A percentile compares a stretch with the other conserved stretches of the same genome.
Conservation (phyloP, 2,113 vertebrate species). For the Bos taurus region DNA sequence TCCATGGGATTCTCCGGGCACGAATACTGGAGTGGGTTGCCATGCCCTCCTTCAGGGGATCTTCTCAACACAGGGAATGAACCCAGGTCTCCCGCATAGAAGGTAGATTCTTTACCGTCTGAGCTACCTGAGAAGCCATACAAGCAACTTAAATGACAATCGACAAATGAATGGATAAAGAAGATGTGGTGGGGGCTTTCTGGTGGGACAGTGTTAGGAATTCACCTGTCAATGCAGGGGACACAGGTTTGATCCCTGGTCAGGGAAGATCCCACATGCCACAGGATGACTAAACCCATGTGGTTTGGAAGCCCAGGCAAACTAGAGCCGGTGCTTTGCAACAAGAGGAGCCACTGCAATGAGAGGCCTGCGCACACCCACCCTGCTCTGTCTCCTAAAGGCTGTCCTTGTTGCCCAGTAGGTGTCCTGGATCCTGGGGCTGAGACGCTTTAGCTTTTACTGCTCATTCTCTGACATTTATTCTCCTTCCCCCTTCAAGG, state of each 20-base stretch:
- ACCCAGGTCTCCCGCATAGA: too few relatives aligned
- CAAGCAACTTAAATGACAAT: background rate
- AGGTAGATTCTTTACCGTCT: too few relatives aligned
- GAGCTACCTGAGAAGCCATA: too few relatives aligned
- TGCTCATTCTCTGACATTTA: background rate
- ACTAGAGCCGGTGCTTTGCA: fast-evolving
- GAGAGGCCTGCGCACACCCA: background rate
- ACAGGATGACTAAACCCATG: background rate
- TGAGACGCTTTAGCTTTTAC: background rate
- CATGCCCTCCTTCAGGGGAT: too few relatives aligned
- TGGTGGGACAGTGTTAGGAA: background rate
- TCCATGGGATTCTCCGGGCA: too few relatives aligned
- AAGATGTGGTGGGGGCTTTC: background rate
- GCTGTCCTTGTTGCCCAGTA: too few relatives aligned
- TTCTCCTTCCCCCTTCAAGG: too few relatives aligned
- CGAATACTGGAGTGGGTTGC: too few relatives aligned
- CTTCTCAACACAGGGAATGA: too few relatives aligned
- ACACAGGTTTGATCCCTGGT: background rate
- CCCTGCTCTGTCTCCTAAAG: background rate
- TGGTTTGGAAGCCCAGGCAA: background rate
- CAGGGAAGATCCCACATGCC: background rate
- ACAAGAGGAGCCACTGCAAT: too few relatives aligned
- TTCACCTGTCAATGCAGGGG: background rate
- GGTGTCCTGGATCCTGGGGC: background rate
- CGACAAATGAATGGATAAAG: background rate